A percentile compares a stretch with the other conserved stretches of the same genome.
Evolutionary conservation across 2,888 invertebrate species (phyloP).

Genomic region (Blera fallax): DNA sequence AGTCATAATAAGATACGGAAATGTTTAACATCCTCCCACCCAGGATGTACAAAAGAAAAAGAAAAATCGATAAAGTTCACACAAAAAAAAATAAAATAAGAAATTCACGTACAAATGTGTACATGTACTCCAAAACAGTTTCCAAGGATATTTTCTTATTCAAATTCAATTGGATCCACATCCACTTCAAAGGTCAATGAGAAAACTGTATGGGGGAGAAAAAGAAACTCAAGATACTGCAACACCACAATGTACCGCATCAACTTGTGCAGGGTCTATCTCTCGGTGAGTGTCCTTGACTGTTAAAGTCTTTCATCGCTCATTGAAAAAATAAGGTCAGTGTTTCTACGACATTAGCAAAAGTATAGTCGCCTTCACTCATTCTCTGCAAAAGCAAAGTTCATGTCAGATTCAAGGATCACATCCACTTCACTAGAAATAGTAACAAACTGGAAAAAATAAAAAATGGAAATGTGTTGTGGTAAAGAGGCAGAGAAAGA

Average conservation of each 20-base stretch:
- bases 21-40: constrained; percentile 1
- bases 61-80: constrained; percentile 12
- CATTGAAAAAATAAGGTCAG: constrained; percentile 46
- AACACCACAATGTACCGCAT: background rate
- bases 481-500: background rate
- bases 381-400: constrained; percentile 13
- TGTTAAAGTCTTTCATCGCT: constrained; percentile 7
- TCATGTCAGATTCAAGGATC: constrained; percentile 50
- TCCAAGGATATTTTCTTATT: constrained; percentile 19
- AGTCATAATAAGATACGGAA: background rate
- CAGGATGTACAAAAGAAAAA: constrained; percentile 7
- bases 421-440: constrained; percentile 24
- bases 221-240: background rate
- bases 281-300: constrained; percentile 43
- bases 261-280: background rate
- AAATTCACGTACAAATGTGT: background rate
- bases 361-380: background rate
- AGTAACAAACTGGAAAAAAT: background rate
- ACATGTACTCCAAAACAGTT: background rate
- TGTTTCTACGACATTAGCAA: constrained; percentile 20
- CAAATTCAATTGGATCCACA: background rate
- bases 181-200: constrained; percentile 47
- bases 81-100: background rate
- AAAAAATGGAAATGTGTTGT: background rate
- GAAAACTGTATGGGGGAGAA: background rate